Evolutionary conservation across 2,113 vertebrate species (phyloP).

Genomic region (Lipotes vexillifer): DNA sequence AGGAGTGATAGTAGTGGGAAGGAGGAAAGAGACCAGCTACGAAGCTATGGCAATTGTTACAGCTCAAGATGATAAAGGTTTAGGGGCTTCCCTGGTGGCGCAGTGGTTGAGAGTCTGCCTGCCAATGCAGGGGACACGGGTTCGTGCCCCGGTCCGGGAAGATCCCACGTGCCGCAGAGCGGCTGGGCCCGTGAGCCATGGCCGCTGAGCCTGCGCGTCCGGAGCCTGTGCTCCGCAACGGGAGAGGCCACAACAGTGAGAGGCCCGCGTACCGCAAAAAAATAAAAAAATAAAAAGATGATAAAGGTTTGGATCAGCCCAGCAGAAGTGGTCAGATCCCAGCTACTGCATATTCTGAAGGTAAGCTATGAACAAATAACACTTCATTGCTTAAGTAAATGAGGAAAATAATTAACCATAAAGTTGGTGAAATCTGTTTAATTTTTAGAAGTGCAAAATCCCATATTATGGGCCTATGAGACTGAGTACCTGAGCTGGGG

Average conservation of each 20-base stretch:
- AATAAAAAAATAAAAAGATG: neutral
- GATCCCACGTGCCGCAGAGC: too few species aligned
- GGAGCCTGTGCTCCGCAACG: too few species aligned
- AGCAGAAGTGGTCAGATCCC: neutral
- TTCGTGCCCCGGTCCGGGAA: too few species aligned
- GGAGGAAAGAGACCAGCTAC: neutral
- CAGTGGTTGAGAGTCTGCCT: too few species aligned
- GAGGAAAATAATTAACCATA: neutral
- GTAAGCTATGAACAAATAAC: neutral
- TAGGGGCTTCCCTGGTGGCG: too few species aligned
- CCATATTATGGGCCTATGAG: rapidly evolving
- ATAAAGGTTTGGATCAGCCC: too few species aligned
- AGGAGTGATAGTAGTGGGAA: neutral
- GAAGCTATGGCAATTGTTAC: neutral
- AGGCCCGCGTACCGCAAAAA: too few species aligned
- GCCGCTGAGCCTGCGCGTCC: too few species aligned
- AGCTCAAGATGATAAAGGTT: neutral
- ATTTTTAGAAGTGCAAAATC: neutral
- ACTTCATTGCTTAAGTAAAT: neutral
- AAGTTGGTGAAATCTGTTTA: neutral
- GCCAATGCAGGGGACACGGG: too few species aligned
- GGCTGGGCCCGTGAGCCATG: too few species aligned
- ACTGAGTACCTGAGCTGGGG: neutral
- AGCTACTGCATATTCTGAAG: neutral
- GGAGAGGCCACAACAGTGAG: too few species aligned